A percentile compares a stretch with the other conserved stretches of the same genome.
Conservation (phyloP, 2,888 invertebrate genomes). For the Perithous albicinctus region DNA sequence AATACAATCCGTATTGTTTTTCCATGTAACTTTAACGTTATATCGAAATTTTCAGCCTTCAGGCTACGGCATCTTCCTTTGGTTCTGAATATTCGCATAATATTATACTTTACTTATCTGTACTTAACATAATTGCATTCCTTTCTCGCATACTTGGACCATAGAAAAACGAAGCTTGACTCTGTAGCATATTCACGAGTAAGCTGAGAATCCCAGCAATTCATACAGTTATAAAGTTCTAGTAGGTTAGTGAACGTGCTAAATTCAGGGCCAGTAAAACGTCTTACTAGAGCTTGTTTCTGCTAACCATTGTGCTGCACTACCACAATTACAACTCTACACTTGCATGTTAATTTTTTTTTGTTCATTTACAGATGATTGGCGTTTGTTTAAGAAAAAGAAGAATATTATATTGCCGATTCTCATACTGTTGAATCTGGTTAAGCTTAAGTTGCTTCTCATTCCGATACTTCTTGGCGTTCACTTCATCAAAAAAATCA, state of each 20-base stretch:
- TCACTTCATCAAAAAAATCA: constrained; percentile 88
- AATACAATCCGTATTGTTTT: not conserved
- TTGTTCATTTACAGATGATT: constrained; percentile 68
- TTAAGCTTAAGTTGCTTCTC: constrained; percentile 86
- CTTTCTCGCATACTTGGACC: constrained; percentile 1
- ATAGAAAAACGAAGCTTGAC: not conserved
- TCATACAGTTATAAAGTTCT: not conserved
- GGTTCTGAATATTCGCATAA: not conserved
- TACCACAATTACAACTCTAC: not conserved
- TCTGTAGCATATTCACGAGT: not conserved
- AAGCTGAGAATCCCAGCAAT: constrained; percentile 13
- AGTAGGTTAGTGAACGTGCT: constrained; percentile 13
- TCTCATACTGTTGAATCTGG: constrained; percentile 81
- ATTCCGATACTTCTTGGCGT: constrained; percentile 88
- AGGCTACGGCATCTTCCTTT: not conserved
- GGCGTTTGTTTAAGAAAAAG: constrained; percentile 88
- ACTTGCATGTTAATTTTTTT: not conserved
- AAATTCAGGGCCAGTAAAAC: constrained; percentile 45
- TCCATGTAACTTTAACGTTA: not conserved
- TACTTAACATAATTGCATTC: constrained; percentile 1
- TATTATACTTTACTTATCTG: not conserved
- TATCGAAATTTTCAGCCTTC: not conserved
- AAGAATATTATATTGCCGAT: constrained; percentile 89
- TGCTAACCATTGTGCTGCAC: not conserved
- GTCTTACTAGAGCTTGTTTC: not conserved